Evolutionary conservation across 2,797 vertebrate genomes (phyloP).

Genomic region (Eulemur rubriventer): DNA sequence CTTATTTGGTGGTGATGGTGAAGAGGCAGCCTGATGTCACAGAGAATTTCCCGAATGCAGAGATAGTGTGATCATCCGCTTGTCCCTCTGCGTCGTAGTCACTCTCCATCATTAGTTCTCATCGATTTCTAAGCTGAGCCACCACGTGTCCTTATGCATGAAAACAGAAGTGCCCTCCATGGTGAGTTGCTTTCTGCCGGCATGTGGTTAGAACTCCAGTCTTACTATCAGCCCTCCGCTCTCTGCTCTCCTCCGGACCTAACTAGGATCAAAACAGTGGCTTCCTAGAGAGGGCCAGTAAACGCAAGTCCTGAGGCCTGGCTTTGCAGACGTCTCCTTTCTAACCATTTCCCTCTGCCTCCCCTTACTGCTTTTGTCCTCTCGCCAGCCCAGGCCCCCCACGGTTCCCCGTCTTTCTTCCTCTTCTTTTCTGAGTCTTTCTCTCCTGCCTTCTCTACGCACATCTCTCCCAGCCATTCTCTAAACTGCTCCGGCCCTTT

Average conservation of each 20-base stretch:
- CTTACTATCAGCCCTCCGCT: not conserved
- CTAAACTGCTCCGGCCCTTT: not conserved
- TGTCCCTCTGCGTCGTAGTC: not conserved
- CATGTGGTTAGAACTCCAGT: not conserved
- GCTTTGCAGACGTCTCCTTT: not conserved
- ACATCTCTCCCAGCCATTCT: not conserved
- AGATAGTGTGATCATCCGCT: not conserved
- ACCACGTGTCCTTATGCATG: not conserved
- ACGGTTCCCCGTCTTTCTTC: not conserved
- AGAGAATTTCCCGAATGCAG: not conserved
- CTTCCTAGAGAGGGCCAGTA: not conserved
- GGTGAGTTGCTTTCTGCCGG: not conserved
- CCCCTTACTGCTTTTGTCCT: not conserved
- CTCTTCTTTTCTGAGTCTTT: not conserved
- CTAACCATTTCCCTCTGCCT: not conserved
- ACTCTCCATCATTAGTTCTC: not conserved
- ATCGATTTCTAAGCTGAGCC: conserved; percentile 9
- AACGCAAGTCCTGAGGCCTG: not conserved
- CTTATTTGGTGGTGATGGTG: not conserved
- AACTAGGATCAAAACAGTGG: not conserved
- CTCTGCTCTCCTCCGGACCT: not conserved
- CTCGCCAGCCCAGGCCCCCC: not conserved
- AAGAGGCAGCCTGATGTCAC: not conserved
- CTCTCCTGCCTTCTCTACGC: not conserved
- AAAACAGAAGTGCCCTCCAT: not conserved